Evolutionary conservation across 2,888 invertebrate species (phyloP).

Genomic region (Volucella inanis): DNA sequence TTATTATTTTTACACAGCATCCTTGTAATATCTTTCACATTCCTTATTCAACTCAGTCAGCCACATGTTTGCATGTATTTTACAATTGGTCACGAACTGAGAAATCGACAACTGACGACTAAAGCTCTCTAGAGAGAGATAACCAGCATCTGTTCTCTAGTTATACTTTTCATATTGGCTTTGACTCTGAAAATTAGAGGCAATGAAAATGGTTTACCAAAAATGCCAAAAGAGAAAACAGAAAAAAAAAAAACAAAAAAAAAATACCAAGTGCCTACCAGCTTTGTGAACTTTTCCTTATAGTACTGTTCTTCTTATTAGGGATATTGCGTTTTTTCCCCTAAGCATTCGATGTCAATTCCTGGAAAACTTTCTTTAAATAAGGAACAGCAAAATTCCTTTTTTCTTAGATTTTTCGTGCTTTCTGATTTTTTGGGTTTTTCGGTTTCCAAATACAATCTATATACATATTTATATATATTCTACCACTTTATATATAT

Average conservation of each 20-base stretch:
- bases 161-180: neutral
- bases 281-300: neutral
- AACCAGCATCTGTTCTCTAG: too few relatives aligned
- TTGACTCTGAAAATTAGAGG: neutral
- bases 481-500: constrained; percentile 14
- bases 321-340: constrained; percentile 45
- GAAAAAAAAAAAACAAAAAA: neutral
- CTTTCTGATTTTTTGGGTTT: constrained; percentile 29
- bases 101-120: too few relatives aligned
- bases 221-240: neutral
- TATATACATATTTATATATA: neutral
- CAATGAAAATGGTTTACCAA: too few relatives aligned
- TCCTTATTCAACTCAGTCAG: too few relatives aligned
- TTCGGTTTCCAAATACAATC: constrained; percentile 2
- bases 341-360: constrained; percentile 48
- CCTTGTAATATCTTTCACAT: too few relatives aligned
- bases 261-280: neutral
- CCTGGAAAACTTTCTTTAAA: constrained; percentile 54
- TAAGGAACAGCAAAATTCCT: constrained; percentile 42
- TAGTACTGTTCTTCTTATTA: constrained; percentile 8
- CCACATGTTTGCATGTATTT: too few relatives aligned
- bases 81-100: too few relatives aligned
- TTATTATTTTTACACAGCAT: too few relatives aligned
- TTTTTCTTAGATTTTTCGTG: constrained; percentile 71
- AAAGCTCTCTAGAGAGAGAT: too few relatives aligned